Base-by-base conservation (phyloP, 1,140 invertebrate genomes). In the Paraescarpia echinospica region DNA sequence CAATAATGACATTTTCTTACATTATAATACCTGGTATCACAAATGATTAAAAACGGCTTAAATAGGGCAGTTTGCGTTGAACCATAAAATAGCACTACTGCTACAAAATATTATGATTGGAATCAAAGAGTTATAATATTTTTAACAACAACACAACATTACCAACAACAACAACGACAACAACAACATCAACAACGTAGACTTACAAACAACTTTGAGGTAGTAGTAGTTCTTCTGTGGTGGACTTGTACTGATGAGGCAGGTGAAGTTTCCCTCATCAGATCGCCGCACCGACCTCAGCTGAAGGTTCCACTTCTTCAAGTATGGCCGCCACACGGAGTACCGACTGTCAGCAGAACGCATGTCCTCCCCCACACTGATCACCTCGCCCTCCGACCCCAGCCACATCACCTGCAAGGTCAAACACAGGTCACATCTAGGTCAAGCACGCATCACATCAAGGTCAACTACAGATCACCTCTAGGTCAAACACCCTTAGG, bases 171-270 rank as follows among this genome's bases (percentile, higher is more conserved):
- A 34, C 89, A 89, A 89, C 18, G n/a, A 89, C 89, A 89, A 89
- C 89, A 34, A 6, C 18, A 90, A 33, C 27, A 90, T 31, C 59
- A 90, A 22, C 89, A 90, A 90, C 14, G 34, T 34, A 27, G 34
- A 90, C 89, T n/a, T 90, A 90, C 89, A 90, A 35, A 90, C 89
- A 90, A 90, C n/a, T 90, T 35, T 90, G 18, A 90, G 89, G 35
- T 90, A 35, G 89, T 31, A 34, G n/a, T 34, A 34, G 4, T 33
- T n/a, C 89, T 90, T 90, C 89, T 5, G 89, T 22, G 35, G 34
- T 34, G 89, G 89, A 34, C 14, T 33, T 0, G 27, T 12, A 90
- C 33, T 33, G 27, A 90, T 90, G 34, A 90, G 9, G 33, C 89
- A 90, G 89, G 89, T 90, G 35, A 34, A 90, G 35, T 90, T 90